Evolutionary conservation across 1,140 invertebrate genomes (phyloP).

Genomic region (Brachionus calyciflorus): DNA sequence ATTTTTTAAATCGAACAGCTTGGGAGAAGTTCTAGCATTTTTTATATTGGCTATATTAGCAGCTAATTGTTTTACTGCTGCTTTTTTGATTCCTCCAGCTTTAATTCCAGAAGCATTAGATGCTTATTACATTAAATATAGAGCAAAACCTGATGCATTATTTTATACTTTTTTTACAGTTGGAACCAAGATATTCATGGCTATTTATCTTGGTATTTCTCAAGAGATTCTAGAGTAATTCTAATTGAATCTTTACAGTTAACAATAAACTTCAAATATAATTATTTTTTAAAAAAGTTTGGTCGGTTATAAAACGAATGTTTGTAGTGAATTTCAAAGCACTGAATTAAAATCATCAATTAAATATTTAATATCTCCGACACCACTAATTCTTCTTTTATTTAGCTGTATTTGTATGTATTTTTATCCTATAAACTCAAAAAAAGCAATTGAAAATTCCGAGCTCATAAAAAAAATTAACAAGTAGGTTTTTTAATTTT

Average conservation of each 20-base stretch:
- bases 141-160: constrained; percentile 20
- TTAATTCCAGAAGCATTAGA: constrained; percentile 39
- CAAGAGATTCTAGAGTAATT: constrained; percentile 36
- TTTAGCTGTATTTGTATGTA: background rate
- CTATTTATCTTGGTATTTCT: constrained; percentile 36
- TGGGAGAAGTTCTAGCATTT: constrained; percentile 6
- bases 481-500: background rate
- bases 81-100: constrained; percentile 25
- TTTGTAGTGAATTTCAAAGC: constrained; percentile 2
- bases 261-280: too few species aligned
- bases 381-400: background rate
- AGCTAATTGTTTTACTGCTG: constrained; percentile 18
- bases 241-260: too few species aligned
- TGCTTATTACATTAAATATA: constrained; percentile 24
- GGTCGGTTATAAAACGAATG: constrained; percentile 28
- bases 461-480: background rate
- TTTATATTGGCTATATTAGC: constrained; percentile 5
- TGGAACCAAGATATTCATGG: constrained; percentile 33
- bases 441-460: constrained; percentile 31
- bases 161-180: constrained; percentile 41
- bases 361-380: constrained; percentile 6
- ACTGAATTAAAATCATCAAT: background rate
- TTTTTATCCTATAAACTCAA: constrained; percentile 42
- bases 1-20: background rate
- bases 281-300: background rate